Conservation (phyloP, 64 coral and sea anemone species). For the Pachyseris speciosa region DNA sequence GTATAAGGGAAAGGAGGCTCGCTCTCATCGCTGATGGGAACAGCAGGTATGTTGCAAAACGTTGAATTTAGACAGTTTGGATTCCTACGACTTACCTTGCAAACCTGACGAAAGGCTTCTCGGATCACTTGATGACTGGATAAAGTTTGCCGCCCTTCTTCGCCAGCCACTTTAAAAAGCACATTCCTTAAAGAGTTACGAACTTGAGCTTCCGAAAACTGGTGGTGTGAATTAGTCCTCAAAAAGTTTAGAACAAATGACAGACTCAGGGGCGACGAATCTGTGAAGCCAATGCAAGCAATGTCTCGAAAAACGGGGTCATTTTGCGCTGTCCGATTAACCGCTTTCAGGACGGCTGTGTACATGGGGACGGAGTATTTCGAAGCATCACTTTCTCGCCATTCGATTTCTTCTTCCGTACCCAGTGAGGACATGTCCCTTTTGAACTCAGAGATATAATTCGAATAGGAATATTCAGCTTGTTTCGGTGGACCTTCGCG, state of each 20-base stretch:
- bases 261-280: slow-evolving; percentile 71
- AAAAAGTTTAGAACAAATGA: slow-evolving; percentile 63
- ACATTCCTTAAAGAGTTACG: slow-evolving; percentile 75
- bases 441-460: slow-evolving; percentile 87
- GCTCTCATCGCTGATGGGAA: background rate
- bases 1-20: too few relatives aligned
- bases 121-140: slow-evolving; percentile 76
- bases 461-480: slow-evolving; percentile 56
- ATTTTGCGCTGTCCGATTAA: slow-evolving; percentile 66
- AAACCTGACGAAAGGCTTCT: slow-evolving; percentile 71
- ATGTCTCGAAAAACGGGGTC: slow-evolving; percentile 78
- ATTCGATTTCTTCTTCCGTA: slow-evolving; percentile 73
- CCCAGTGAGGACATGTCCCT: slow-evolving; percentile 65
- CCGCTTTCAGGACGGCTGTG: slow-evolving; percentile 71
- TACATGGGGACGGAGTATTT: slow-evolving; percentile 76
- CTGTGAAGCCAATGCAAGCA: slow-evolving; percentile 65
- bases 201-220: slow-evolving; percentile 72
- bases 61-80: slow-evolving; percentile 27
- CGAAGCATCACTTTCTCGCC: slow-evolving; percentile 75
- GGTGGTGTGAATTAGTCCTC: slow-evolving; percentile 52
- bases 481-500: slow-evolving; percentile 69
- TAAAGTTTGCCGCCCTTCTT: slow-evolving; percentile 47
- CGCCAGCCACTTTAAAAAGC: slow-evolving; percentile 71
- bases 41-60: slow-evolving; percentile 16
- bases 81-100: slow-evolving; percentile 70